These are phyloP conservation scores for Hybognathus amarus DNA, from an alignment of 2,797 vertebrate species.

Conservation along the genomic window DNA sequence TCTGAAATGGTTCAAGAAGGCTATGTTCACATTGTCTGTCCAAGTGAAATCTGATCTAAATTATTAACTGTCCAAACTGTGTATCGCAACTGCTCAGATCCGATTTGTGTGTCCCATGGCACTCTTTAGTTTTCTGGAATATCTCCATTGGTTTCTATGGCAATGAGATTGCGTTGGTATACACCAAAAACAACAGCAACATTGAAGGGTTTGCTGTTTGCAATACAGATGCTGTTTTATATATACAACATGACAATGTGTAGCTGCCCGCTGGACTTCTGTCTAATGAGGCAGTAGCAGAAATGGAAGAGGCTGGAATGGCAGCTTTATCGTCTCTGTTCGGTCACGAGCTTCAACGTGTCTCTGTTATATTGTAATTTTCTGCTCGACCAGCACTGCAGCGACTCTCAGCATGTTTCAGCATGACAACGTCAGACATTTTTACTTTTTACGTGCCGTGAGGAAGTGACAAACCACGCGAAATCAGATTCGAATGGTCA, in stretches of 20 bases:
- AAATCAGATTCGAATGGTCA: no score
- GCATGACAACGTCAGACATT: no score
- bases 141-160: neutral
- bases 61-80: neutral
- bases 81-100: neutral
- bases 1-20: neutral
- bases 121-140: neutral
- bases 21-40: neutral
- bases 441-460: neutral
- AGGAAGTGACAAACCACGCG: no score
- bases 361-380: neutral
- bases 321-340: neutral
- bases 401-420: neutral
- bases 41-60: neutral
- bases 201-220: neutral
- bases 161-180: neutral
- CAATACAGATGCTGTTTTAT: neutral
- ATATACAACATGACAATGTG: neutral
- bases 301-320: neutral
- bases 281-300: neutral
- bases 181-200: neutral
- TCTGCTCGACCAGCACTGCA: neutral
- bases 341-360: neutral
- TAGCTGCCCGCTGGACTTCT: neutral
- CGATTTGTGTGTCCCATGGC: neutral